Conservation (phyloP, 2,113 vertebrate species). For the Macrotus californicus region DNA sequence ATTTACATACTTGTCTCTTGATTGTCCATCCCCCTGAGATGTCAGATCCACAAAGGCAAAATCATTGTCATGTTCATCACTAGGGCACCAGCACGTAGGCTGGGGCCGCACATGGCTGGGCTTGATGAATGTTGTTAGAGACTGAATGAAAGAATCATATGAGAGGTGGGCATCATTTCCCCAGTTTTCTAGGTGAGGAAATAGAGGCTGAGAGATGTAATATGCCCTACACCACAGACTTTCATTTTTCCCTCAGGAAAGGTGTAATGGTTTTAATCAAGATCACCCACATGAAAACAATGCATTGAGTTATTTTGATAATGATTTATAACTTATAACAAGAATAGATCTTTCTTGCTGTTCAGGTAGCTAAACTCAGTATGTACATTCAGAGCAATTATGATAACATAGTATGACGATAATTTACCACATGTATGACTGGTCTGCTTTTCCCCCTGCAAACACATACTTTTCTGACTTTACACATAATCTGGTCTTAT, state of each 20-base stretch:
- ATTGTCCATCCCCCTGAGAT: neutral
- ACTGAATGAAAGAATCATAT: neutral
- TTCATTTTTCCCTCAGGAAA: neutral
- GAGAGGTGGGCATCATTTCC: neutral
- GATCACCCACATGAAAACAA: neutral
- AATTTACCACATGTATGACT: neutral
- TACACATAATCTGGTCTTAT: neutral
- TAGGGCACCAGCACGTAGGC: neutral
- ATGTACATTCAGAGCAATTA: neutral
- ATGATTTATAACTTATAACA: neutral
- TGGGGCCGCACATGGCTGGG: fast-evolving
- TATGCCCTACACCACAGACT: fast-evolving
- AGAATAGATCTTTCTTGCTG: neutral
- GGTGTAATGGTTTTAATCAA: neutral
- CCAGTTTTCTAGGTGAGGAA: neutral
- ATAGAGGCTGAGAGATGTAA: neutral
- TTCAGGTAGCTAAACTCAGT: neutral
- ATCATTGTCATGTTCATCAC: fast-evolving
- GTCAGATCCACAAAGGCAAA: neutral
- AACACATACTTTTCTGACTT: slow-evolving; percentile 15
- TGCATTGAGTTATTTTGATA: neutral
- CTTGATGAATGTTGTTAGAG: neutral
- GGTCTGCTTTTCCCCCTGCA: neutral
- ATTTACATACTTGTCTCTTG: neutral
- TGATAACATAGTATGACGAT: neutral